Evolutionary conservation across 2,888 invertebrate species (phyloP), one percentile per base, ranked within the genome.

Genomic region (Osedax frankpressi): DNA sequence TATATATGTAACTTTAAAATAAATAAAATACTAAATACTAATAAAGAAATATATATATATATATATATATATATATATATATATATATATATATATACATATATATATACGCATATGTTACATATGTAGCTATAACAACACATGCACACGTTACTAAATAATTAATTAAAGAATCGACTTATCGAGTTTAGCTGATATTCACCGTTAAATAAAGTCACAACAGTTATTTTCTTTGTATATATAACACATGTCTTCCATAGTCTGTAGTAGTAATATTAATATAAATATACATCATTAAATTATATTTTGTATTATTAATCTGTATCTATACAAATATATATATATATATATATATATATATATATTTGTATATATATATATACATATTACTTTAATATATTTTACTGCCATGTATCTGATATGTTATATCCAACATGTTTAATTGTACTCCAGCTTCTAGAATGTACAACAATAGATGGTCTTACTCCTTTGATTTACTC

Each of bases 61-160:
- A 26, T 25, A 25, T 65, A 65, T 65, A 65, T 65, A 65, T 65
- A 65, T 65, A 65, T 65, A 65, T 25, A 11, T 25, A 65, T 11
- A 65, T 65, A 26, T 65, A 65, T 11, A 65, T 11, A 65, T n/a
- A 6, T 65, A 26, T 11, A 65, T 26, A 11, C 24, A 65, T 65
- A 65, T 26, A 14, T 14, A 65, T 65, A 25, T 65, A 65, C n/a
- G 26, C 24, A 65, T 65, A 11, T n/a, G 24, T 25, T 25, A 26
- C 6, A 65, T 65, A 14, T 25, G 24, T 14, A 25, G 24, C 24
- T 25, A 11, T 6, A n/a, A 44, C 6, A 6, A 44, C 6, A 44
- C 19, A 44, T 44, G 6, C 11, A 44, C 6, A 44, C 11, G 19
- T 11, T 44, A 44, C n/a, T 44, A 44, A 11, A 44, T 44, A 11